These are phyloP conservation scores for Andrena bucephala DNA, from an alignment of 2,888 invertebrate species.

Conservation along the genomic window DNA sequence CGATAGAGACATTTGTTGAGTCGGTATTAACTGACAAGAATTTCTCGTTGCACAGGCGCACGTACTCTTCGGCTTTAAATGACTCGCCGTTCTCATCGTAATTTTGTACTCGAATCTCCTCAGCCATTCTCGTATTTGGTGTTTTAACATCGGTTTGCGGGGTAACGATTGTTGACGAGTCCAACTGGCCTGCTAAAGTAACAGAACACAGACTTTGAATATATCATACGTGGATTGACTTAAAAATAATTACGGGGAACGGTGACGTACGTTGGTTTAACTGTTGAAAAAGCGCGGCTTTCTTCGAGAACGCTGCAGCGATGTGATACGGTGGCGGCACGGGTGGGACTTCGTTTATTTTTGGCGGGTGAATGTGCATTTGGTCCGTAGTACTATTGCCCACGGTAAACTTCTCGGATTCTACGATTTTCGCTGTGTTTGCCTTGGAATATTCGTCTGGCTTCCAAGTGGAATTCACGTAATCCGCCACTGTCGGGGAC, in stretches of 20 bases:
- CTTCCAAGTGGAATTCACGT: constrained; percentile 82
- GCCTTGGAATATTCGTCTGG: constrained; percentile 82
- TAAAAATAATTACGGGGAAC: background rate
- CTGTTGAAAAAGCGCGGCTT: constrained; percentile 86
- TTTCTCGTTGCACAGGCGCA: constrained; percentile 39
- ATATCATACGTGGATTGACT: background rate
- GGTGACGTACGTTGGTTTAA: constrained; percentile 73
- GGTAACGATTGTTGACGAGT: constrained; percentile 48
- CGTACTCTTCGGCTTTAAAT: constrained; percentile 53
- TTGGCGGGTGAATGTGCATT: constrained; percentile 62
- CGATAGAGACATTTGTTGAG: constrained; percentile 22
- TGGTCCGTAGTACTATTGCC: constrained; percentile 73
- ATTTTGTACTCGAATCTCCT: constrained; percentile 57
- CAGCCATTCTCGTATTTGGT: constrained; percentile 51
- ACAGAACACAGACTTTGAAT: background rate
- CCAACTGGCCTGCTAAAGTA: constrained; percentile 49
- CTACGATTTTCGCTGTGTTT: constrained; percentile 81
- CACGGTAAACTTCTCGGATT: constrained; percentile 79
- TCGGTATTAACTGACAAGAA: constrained; percentile 23
- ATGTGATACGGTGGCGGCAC: constrained; percentile 93
- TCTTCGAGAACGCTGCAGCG: constrained; percentile 93
- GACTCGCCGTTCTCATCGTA: constrained; percentile 48
- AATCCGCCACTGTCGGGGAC: constrained; percentile 81
- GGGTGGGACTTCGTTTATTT: constrained; percentile 77
- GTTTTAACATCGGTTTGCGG: constrained; percentile 45